Base-by-base conservation (phyloP, 2,113 vertebrate species). In the Brachyhypopomus gauderio region DNA sequence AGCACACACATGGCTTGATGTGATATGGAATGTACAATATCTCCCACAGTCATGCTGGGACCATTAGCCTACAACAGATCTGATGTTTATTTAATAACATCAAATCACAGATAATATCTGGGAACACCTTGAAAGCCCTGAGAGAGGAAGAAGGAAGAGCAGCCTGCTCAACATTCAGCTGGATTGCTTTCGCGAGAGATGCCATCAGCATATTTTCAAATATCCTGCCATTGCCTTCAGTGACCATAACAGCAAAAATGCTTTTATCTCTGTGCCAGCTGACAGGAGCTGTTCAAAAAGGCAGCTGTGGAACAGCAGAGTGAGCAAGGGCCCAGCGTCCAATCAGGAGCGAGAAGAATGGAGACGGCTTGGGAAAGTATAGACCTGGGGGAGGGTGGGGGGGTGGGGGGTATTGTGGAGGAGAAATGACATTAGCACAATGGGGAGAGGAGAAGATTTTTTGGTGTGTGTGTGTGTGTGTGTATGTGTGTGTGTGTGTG, bases 141-240 rank as follows among this genome's bases (percentile, higher is more conserved):
- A 62, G 52, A 78, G 23, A 38, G 56, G 74, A 23, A 16, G 19
- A 22, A 55, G 71, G 1, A 59, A 74, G 25, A 72, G 38, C 82
- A 45, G 72, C 60, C 80, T 86, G 78, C 27, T 86, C 70, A 83
- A 85, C 75, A 87, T 86, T 88, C 88, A 82, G 77, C 77, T 45
- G 70, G 85, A 88, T 83, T 66, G 81, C 85, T 85, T 38, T 88
- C 88, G 89, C 60, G 85, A 87, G 86, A 72, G 81, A 85, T 81
- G 85, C 87, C 87, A 91, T 92, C 90, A 92, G 91, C 88, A 90
- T 86, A 89, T 92, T 91, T 91, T 88, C 79, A 84, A 89, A 91
- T 86, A 86, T 85, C 89, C 86, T 88, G 87, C 86, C 86, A 86
- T 88, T 89, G 90, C 83, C 83, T 88, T 89, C 88, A 89, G 86